Percentiles rank a stretch among this genome's conserved stretches.
Conservation (phyloP, 1,140 invertebrate genomes). For the Halyomorpha halys region DNA sequence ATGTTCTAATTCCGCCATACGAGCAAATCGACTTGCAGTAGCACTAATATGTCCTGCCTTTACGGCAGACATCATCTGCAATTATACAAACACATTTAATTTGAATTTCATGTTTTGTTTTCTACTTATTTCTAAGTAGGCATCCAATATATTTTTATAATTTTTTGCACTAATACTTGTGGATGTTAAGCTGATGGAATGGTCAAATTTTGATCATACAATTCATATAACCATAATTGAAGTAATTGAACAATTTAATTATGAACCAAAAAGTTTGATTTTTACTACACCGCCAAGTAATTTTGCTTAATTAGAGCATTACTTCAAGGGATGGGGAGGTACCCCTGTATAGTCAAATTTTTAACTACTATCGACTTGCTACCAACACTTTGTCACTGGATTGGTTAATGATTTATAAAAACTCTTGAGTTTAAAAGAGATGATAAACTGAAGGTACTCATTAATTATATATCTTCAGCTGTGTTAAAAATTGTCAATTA, state of each 20-base stretch:
- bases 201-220: neutral
- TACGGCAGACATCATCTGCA: slow-evolving; percentile 93
- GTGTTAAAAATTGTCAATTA: neutral
- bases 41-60: slow-evolving; percentile 77
- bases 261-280: no score
- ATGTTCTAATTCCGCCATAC: slow-evolving; percentile 80
- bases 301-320: no score
- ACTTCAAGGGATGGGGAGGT: no score
- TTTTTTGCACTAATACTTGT: neutral
- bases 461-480: neutral
- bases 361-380: no score
- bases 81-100: slow-evolving; percentile 17
- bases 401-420: no score
- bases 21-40: slow-evolving; percentile 76
- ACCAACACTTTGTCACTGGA: no score
- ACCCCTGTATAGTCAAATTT: no score
- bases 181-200: neutral
- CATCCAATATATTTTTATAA: neutral
- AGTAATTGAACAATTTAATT: no score
- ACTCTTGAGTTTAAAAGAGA: neutral
- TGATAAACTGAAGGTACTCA: neutral
- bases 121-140: neutral
- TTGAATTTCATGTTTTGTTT: neutral
- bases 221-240: no score
- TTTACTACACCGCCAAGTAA: no score